These are phyloP conservation scores for Eupeodes luniger DNA, from an alignment of 2,888 invertebrate genomes.

Conservation along the genomic window DNA sequence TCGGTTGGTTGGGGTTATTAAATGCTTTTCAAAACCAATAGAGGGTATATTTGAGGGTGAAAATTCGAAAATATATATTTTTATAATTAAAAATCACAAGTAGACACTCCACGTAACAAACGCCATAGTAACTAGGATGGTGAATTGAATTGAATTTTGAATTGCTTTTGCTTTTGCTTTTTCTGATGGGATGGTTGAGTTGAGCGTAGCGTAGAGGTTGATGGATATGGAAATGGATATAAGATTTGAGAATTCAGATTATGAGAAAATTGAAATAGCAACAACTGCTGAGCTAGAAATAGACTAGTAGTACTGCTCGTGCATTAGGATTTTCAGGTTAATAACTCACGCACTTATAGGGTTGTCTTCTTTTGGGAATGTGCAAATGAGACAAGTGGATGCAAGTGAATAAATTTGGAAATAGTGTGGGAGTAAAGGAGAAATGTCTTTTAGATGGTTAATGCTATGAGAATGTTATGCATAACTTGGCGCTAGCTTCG, in stretches of 20 bases:
- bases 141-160: constrained; percentile 10
- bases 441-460: constrained; percentile 29
- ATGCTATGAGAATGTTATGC: background rate
- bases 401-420: constrained; percentile 36
- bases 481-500: constrained; percentile 30
- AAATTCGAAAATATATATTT: constrained; percentile 34
- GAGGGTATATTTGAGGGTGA: constrained; percentile 30
- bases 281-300: background rate
- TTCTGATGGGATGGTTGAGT: no score
- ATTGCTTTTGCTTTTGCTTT: no score
- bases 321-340: background rate
- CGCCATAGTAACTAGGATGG: constrained; percentile 75
- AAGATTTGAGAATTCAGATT: background rate
- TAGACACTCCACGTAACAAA: constrained; percentile 77
- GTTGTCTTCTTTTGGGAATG: constrained; percentile 50
- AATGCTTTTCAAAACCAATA: constrained; percentile 55
- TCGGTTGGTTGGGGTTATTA: background rate
- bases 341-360: constrained; percentile 32
- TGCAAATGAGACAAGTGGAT: constrained; percentile 55
- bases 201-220: no score
- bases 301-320: constrained; percentile 25
- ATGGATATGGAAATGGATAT: background rate
- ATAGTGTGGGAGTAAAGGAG: constrained; percentile 59
- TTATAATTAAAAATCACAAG: constrained; percentile 64
- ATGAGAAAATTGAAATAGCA: constrained; percentile 44